Conservation (phyloP, 2,888 invertebrate genomes). For the Mesoligia furuncula region DNA sequence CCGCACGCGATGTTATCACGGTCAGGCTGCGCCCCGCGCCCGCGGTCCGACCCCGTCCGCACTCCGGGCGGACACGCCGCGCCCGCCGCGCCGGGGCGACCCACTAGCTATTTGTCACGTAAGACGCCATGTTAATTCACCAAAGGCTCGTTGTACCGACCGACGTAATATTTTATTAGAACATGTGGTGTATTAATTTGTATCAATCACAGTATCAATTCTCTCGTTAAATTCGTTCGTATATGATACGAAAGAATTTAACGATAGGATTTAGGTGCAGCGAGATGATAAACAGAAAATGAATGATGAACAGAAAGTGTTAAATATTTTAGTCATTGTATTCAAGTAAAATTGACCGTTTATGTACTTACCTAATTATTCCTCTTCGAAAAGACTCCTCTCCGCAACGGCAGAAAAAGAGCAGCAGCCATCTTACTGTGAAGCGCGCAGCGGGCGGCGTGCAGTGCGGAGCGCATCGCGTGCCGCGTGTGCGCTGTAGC, state of each 20-base stretch:
- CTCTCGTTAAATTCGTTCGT: neutral
- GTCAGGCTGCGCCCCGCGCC: neutral
- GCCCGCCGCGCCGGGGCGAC: too few relatives aligned
- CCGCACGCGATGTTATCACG: neutral
- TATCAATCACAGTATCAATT: too few relatives aligned
- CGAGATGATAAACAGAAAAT: neutral
- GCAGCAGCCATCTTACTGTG: neutral
- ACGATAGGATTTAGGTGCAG: too few relatives aligned
- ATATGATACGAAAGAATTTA: too few relatives aligned
- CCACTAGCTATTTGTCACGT: slow-evolving; percentile 1
- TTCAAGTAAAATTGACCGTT: neutral
- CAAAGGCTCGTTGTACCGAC: neutral
- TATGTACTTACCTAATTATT: neutral
- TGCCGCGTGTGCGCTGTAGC: too few relatives aligned
- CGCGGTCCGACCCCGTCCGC: too few relatives aligned
- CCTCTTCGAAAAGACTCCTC: neutral
- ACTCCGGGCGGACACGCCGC: neutral
- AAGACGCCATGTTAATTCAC: neutral
- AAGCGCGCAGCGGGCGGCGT: too few relatives aligned
- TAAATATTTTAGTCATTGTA: neutral
- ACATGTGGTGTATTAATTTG: neutral
- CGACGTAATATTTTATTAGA: neutral
- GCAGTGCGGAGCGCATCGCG: too few relatives aligned
- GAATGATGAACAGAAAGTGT: too few relatives aligned
- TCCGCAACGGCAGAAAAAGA: neutral